Base-by-base conservation (phyloP, 2,888 invertebrate genomes). In the Andrena bucephala region DNA sequence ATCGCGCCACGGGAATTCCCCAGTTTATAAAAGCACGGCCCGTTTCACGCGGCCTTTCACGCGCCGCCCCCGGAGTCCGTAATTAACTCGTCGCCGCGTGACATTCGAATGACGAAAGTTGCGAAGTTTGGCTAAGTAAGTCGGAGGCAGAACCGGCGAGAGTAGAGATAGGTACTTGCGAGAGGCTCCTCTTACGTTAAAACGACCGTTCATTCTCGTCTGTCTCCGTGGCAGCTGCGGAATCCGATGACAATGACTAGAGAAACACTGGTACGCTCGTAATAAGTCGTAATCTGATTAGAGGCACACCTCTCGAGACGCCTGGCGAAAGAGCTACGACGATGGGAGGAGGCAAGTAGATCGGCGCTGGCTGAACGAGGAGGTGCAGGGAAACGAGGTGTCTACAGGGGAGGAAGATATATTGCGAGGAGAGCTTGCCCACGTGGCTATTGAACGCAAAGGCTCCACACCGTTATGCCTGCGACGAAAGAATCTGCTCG, bases 261-360 rank as follows among this genome's bases (percentile, higher is more conserved):
- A 42, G 60, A 50, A 71, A 62, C 60, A 62, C 52, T 20, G 75
- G n/a, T 71, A 71, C 54, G 67, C 74, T 73, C 16, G 74, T 81
- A 79, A 84, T 80, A 85, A 82, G 70, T 67, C 57, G 76, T 85
- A 76, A 89, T 87, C 83, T 70, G 84, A 87, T 89, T 84, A 83
- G 81, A 77, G 69, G 29, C 33, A 31, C 52, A 54, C 54, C 52
- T 29, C 60, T n/a, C n/a, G 48, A 24, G 60, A 48, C 20, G 31
- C 52, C 13, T 57, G 10, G 31, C 29, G 52, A 31, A 31, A 67
- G 29, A 67, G 67, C 20, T 52, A 16, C 20, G 6, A n/a, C 10
- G n/a, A 8, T 10, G 20, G 31, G 31, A 24, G 50, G 16, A 54
- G 6, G 24, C 13, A 65, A 33, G 29, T 13, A 31, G n/a, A 33